Base-by-base conservation (phyloP, 2,888 invertebrate species). In the Dorcus parallelipipedus region DNA sequence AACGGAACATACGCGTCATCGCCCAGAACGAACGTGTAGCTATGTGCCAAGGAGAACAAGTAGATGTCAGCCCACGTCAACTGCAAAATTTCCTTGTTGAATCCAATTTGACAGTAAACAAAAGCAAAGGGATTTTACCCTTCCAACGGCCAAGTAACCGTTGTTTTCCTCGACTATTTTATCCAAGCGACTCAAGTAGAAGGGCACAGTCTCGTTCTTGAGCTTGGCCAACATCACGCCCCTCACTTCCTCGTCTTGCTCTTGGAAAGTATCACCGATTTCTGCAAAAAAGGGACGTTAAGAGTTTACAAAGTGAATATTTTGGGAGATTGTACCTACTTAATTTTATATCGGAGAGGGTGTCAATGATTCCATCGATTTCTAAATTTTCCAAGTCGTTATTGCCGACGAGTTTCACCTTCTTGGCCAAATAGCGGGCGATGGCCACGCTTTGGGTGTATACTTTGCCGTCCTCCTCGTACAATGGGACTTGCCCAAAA, bases 51-150 rank as follows among this genome's bases (percentile, higher is more conserved):
- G 59, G 80, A 83, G 57, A 83, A 83, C 63, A 86, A 83, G 58
- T 79, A 79, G 14, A 86, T 67, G 71, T 87, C 87, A 52, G 85
- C 86, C 85, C 86, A 86, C 39, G 84, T 83, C 26, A 87, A 74
- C 83, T 84, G 66, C 57, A 74, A 69, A 33, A 33, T 33, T 6
- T 33, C 6, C 26, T 4, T 33, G 26, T 33, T 5, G 1, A 33
- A 4, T 33, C 26, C 20, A 20, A 20, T 20, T n/a, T 7, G 26
- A 33, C 6, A 3, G 0, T 33, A 7, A 2, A 3, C 20, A 20
- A 20, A 20, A 14, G 14, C 14, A 14, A 20, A 20, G 20, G 2
- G 26, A 33, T 6, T 33, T 33, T 33, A 58, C 58, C 42, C 47
- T 58, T 66, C 78, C 79, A 67, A 81, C 75, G 62, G 81, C 84